Conservation (phyloP, 2,888 invertebrate genomes). For the Drosophila algonquin region DNA sequence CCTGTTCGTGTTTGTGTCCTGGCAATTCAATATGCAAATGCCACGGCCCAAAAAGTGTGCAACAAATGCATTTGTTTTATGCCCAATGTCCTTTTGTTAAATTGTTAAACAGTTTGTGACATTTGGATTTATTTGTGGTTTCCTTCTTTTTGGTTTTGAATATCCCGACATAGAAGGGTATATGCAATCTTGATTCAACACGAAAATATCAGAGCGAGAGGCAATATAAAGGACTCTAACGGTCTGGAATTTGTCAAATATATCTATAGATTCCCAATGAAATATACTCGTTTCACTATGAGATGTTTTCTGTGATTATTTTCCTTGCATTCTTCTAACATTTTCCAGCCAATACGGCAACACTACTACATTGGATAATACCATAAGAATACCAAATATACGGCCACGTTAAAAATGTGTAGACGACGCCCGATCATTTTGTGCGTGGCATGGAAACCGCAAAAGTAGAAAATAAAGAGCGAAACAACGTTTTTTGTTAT, state of each 20-base stretch:
- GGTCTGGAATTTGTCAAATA: no score
- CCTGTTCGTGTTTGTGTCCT: background rate
- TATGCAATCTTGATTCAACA: conserved; percentile 2
- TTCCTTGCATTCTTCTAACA: background rate
- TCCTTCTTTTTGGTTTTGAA: conserved; percentile 8
- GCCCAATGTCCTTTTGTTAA: conserved; percentile 45
- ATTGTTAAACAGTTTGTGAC: conserved; percentile 68
- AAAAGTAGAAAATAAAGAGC: no score
- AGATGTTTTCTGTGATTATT: background rate
- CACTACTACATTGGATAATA: no score
- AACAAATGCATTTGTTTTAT: conserved; percentile 17
- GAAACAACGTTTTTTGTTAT: no score
- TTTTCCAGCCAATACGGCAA: no score
- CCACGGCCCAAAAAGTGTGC: conserved; percentile 43
- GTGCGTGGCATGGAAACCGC: no score
- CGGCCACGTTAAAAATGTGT: no score
- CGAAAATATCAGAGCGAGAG: background rate
- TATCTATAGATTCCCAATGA: no score
- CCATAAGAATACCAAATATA: no score
- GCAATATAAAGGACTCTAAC: no score
- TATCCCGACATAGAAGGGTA: background rate
- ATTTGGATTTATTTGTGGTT: conserved; percentile 60
- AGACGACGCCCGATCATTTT: no score
- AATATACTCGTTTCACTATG: no score
- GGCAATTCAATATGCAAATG: conserved; percentile 51